Conservation (phyloP, 2,888 invertebrate species). For the Agrochola macilenta region DNA sequence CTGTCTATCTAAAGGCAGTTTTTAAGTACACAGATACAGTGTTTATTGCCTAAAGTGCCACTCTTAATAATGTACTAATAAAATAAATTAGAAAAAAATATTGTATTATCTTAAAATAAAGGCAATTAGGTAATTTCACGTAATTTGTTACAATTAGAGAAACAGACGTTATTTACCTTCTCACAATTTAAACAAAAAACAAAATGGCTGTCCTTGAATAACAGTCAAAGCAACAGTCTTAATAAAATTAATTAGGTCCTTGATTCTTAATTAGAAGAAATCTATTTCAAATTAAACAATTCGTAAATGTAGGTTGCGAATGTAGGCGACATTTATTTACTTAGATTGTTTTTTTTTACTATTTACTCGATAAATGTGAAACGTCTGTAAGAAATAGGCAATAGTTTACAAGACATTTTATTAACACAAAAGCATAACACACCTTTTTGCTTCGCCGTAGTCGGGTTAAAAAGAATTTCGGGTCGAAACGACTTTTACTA, state of each 20-base stretch:
- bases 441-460: no score
- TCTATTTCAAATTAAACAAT: conserved; percentile 17
- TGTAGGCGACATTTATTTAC: background rate
- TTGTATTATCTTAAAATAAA: background rate
- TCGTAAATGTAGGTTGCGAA: background rate
- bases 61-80: background rate
- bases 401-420: background rate
- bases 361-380: background rate
- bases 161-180: background rate
- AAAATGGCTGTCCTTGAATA: background rate
- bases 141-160: conserved; percentile 10
- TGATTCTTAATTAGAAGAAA: conserved; percentile 29
- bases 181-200: background rate
- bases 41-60: background rate
- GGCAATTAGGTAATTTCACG: background rate
- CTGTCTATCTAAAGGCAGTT: background rate
- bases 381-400: background rate
- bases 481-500: no score
- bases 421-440: background rate
- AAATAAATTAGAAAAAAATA: background rate
- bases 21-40: no score
- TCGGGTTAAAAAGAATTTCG: no score
- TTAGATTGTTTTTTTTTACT: background rate
- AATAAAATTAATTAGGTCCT: conserved; percentile 5
- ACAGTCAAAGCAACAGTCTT: background rate